These are phyloP conservation scores for Apodemia mormo DNA, from an alignment of 2,888 invertebrate genomes.

Conservation along the genomic window DNA sequence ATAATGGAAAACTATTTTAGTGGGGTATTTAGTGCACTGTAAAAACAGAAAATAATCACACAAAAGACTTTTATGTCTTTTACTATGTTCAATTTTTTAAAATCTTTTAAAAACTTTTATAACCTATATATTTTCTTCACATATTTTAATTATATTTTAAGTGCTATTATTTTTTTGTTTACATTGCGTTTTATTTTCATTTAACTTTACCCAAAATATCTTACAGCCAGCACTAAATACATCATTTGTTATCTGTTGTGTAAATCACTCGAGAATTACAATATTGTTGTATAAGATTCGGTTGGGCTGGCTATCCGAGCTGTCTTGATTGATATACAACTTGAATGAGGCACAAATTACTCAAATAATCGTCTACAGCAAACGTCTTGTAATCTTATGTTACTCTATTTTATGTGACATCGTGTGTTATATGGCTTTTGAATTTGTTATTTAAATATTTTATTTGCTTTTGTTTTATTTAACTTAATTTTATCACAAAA, in stretches of 20 bases:
- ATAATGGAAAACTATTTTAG: too few species aligned
- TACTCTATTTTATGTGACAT: slow-evolving; percentile 14
- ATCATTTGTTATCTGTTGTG: slow-evolving; percentile 22
- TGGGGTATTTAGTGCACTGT: too few species aligned
- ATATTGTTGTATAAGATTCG: slow-evolving; percentile 31
- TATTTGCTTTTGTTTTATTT: background rate
- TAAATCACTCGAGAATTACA: slow-evolving; percentile 35
- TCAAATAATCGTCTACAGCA: slow-evolving; percentile 22
- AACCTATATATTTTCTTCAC: too few species aligned
- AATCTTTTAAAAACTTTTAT: too few species aligned
- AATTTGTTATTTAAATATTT: background rate
- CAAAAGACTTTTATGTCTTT: too few species aligned
- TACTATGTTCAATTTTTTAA: too few species aligned
- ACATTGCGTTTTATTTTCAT: background rate
- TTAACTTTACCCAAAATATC: background rate
- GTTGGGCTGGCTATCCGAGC: slow-evolving; percentile 27
- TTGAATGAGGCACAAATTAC: slow-evolving; percentile 35
- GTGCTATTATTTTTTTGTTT: background rate
- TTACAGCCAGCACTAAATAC: slow-evolving; percentile 8
- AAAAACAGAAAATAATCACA: too few species aligned
- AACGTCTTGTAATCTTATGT: slow-evolving; percentile 9
- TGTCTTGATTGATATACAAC: slow-evolving; percentile 32
- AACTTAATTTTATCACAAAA: background rate
- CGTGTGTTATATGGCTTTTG: slow-evolving; percentile 9
- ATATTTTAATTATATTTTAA: too few species aligned